Evolutionary conservation across 2,797 vertebrate genomes (phyloP), one percentile per base, ranked within the genome.

Genomic region (Chromis chromis): DNA sequence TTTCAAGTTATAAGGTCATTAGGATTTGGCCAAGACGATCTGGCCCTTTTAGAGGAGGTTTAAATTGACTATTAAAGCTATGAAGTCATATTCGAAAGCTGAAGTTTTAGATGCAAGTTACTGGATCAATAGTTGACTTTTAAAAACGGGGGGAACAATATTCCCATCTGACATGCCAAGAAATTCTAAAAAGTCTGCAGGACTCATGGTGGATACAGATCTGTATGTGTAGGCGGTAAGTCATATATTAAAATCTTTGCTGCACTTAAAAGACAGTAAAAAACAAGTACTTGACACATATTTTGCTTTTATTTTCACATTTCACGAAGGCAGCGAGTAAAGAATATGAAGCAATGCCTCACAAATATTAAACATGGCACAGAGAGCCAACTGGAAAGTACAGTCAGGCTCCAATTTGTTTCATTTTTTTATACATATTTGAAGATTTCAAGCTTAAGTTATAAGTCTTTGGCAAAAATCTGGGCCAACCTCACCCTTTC

Each of bases 131-230:
- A 0, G 31, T 24, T 46, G 64, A 73, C 27, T 49, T 81, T 52
- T 62, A 31, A 48, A 67, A 76, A 59, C 0, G 5, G 4, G 50
- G 48, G 53, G 13, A 52, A 22, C 64, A 52, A 11, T 68, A 68
- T 75, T 75, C 40, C 53, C 68, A 42, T 62, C 22, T 70, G 72
- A 80, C 39, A 70, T 72, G 67, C 59, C 2, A 69, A 62, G 14
- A 83, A 74, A 65, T 48, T 67, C 49, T 71, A 61, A 36, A 67
- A 74, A 53, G 60, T 73, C 55, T 78, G 70, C 53, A 66, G 72
- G 64, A 71, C 58, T 13, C 33, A 27, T 78, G 81, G 60, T 86
- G 80, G 72, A 70, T 22, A 59, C 31, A 73, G 57, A 82, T 79
- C 17, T 69, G 82, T 46, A 68, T 56, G 57, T 53, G 55, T 74